A percentile compares a stretch with the other conserved stretches of the same genome.
phyloP scores from a whole-genome alignment of 1,140 invertebrate species.

The Stenopsyche tienmushanensis region DNA sequence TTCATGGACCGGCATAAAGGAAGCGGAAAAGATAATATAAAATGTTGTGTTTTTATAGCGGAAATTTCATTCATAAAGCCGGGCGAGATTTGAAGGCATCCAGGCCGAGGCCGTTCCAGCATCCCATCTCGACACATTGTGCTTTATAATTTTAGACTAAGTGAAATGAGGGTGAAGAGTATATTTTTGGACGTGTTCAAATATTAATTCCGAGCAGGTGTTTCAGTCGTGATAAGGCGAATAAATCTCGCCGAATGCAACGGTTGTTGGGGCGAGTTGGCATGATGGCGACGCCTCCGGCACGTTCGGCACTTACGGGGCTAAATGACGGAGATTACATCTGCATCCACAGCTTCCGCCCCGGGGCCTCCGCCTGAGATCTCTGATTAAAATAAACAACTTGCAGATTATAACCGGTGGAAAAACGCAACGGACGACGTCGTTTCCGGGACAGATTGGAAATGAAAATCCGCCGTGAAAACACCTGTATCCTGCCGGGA shows the following conservation, averaged over 20 bases:
- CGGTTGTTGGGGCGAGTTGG: neutral
- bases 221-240: constrained; percentile 28
- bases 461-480: too few species aligned
- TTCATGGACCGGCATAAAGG: neutral
- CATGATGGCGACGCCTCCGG: neutral
- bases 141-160: neutral
- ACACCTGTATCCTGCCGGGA: too few species aligned
- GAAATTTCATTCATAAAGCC: neutral
- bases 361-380: neutral
- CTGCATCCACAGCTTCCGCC: neutral
- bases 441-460: too few species aligned
- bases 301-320: constrained; percentile 6
- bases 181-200: neutral
- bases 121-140: neutral
- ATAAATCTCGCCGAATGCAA: constrained; percentile 10
- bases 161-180: neutral
- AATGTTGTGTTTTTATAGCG: neutral
- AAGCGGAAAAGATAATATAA: neutral
- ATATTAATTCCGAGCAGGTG: constrained; percentile 36
- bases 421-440: too few species aligned
- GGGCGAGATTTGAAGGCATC: too few species aligned
- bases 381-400: neutral
- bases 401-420: too few species aligned
- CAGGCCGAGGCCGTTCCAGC: neutral
- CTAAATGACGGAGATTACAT: constrained; percentile 8